Conservation (phyloP, 2,888 invertebrate genomes). For the Cremastobaeus sp. region DNA sequence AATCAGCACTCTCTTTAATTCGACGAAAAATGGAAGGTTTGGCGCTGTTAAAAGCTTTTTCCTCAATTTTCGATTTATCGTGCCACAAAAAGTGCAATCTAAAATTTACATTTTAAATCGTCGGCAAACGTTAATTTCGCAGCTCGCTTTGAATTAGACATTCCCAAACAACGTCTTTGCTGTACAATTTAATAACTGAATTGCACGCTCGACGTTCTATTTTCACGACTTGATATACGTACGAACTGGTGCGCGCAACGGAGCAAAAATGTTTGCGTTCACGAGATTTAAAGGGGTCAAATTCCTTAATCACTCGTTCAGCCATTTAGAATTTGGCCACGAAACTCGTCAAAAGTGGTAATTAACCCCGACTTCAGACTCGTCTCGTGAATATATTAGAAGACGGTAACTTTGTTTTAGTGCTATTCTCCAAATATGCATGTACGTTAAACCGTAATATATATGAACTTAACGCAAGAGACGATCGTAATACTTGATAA, state of each 20-base stretch:
- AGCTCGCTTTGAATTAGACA: constrained; percentile 6
- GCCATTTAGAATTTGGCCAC: constrained; percentile 49
- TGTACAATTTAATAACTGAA: constrained; percentile 10
- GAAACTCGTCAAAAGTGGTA: constrained; percentile 48
- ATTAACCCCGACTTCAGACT: constrained; percentile 60
- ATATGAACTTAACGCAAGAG: constrained; percentile 5
- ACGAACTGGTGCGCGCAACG: too few relatives aligned
- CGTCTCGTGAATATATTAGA: constrained; percentile 51
- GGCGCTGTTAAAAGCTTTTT: constrained; percentile 37
- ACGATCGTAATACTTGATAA: constrained; percentile 30
- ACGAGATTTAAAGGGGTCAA: constrained; percentile 25
- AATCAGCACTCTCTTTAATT: constrained; percentile 27
- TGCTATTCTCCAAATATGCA: constrained; percentile 34
- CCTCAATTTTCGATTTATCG: constrained; percentile 29
- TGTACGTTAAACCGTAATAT: constrained; percentile 14
- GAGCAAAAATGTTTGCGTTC: not conserved
- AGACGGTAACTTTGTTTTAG: constrained; percentile 31
- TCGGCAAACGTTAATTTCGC: not conserved
- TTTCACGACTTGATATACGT: too few relatives aligned
- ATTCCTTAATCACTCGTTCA: constrained; percentile 60
- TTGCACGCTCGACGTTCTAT: not conserved
- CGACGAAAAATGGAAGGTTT: constrained; percentile 21
- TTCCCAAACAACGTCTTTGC: not conserved
- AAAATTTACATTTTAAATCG: constrained; percentile 32
- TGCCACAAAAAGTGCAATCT: constrained; percentile 16